phyloP scores from a whole-genome alignment of 37 sponge, comb jelly and placozoan species.

The Mnemiopsis leidyi region DNA sequence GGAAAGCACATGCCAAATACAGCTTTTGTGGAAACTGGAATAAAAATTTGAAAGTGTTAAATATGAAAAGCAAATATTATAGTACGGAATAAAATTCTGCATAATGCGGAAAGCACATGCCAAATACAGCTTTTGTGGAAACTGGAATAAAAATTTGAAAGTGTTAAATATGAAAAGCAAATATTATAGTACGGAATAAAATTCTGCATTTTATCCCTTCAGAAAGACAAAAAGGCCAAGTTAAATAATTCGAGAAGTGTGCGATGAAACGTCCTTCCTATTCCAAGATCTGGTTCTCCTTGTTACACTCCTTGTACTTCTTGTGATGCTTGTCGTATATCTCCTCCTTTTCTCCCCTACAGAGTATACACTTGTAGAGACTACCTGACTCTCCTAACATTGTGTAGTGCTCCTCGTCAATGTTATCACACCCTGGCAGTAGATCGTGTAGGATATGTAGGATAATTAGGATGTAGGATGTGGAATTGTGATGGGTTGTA shows the following conservation, averaged over 20 bases:
- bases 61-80: too few species aligned
- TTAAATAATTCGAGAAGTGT: too few species aligned
- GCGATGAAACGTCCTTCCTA: too few species aligned
- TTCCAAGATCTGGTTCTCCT: background rate
- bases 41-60: too few species aligned
- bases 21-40: background rate
- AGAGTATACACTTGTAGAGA: slow-evolving; percentile 68
- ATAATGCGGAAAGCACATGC: background rate
- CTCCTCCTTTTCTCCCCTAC: slow-evolving; percentile 68
- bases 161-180: too few species aligned
- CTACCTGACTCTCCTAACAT: slow-evolving; percentile 56
- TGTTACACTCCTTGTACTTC: slow-evolving; percentile 56
- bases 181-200: too few species aligned
- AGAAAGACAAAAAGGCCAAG: too few species aligned
- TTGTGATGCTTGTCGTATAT: slow-evolving; percentile 67
- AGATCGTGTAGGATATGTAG: too few species aligned
- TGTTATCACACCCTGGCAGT: slow-evolving; percentile 55
- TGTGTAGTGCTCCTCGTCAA: slow-evolving; percentile 63
- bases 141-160: background rate
- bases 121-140: background rate
- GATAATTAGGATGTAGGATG: too few species aligned
- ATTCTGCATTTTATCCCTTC: too few species aligned
- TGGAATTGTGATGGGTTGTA: too few species aligned
- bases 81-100: background rate
- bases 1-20: background rate